Evolutionary conservation across 2,113 vertebrate species (phyloP).

Genomic region (Zosterops borbonicus): DNA sequence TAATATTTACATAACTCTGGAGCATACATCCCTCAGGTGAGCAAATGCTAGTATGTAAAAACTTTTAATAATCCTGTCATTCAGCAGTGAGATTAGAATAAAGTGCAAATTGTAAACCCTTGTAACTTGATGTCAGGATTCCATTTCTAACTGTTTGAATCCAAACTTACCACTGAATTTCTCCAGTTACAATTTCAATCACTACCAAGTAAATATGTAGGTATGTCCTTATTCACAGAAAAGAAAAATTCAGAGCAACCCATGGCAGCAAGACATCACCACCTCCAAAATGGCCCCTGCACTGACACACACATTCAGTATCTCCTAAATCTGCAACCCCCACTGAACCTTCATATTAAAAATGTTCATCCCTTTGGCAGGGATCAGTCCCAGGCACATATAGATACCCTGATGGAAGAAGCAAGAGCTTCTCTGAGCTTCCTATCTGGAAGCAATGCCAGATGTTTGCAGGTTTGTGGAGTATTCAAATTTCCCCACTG

Average conservation of each 20-base stretch:
- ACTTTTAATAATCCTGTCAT: background rate
- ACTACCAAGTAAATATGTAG: background rate
- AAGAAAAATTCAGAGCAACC: background rate
- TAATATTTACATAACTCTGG: background rate
- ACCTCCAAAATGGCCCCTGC: background rate
- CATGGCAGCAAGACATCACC: background rate
- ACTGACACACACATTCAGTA: rapidly evolving
- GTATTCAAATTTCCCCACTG: background rate
- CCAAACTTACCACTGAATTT: background rate
- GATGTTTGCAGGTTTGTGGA: background rate
- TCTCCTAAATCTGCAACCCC: background rate
- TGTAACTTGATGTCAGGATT: background rate
- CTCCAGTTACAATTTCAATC: background rate
- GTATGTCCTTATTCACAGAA: background rate
- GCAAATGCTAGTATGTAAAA: background rate
- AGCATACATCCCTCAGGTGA: background rate
- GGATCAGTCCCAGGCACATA: background rate
- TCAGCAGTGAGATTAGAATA: background rate
- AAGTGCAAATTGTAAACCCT: background rate
- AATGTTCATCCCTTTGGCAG: background rate
- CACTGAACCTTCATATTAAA: background rate
- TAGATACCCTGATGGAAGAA: background rate
- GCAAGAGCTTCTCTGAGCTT: background rate
- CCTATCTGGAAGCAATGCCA: background rate
- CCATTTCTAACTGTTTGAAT: background rate